Base-by-base conservation (phyloP, 2,797 vertebrate species). In the Diceros bicornis region DNA sequence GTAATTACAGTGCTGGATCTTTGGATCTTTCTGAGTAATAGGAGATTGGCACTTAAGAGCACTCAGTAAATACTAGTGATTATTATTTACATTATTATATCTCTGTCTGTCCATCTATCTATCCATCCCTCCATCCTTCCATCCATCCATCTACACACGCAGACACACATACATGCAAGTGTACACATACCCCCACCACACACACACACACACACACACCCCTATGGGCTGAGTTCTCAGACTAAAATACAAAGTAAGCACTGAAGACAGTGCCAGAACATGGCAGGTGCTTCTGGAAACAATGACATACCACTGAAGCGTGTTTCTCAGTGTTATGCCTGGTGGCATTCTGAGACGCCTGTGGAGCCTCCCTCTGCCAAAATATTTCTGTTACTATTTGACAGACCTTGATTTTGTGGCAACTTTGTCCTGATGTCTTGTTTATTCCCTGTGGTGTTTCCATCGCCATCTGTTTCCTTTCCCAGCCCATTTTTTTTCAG, bases 391-490 rank as follows among this genome's bases (percentile, higher is more conserved):
- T 94, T 94, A 25, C 13, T 94, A 68, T 94, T 95, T 98, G 97
- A 97, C 95, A 97, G 81, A 71, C 95, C 96, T 95, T 96, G 81
- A 97, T 98, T 98, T 97, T 96, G 82, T 88, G 50, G 71, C 87
- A 97, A 78, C 84, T 94, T 96, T 97, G 64, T 96, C 96, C 78
- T 92, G 92, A 82, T 81, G 93, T 92, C 96, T 97, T 98, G 88
- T 98, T 98, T 98, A 96, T 96, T 97, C 1, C 0, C 66, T n/a
- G 9, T 84, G 82, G 17, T 98, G 61, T 96, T 98, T 92, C 86
- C 62, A 41, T 69, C 23, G 14, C 97, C 98, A 98, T 98, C 97
- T 98, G 95, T 98, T 98, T 98, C 94, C 94, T 95, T 90, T 74
- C 52, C 61, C 1, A 4, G 20, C 12, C 4, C 83, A 57, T 82